These are phyloP conservation scores for Cryptophagus acutangulus DNA, from an alignment of 2,888 invertebrate species.

Conservation along the genomic window DNA sequence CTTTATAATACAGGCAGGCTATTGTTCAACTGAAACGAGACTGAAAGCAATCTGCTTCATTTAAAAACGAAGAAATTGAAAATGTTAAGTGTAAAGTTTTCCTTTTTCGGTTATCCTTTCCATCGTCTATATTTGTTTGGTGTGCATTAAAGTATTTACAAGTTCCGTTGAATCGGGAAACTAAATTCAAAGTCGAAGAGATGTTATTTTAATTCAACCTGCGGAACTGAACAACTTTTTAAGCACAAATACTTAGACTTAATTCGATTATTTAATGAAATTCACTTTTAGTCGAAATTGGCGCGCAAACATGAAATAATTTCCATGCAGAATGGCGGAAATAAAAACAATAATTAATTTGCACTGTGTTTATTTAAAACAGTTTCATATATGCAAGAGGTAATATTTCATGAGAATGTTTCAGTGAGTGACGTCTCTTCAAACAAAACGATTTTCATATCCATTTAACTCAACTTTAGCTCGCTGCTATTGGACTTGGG, in stretches of 20 bases:
- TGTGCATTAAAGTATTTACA: slow-evolving; percentile 12
- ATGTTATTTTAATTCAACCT: slow-evolving; percentile 15
- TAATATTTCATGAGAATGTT: background rate
- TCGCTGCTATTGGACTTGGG: too few species aligned
- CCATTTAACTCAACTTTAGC: slow-evolving; percentile 1
- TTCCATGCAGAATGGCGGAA: too few species aligned
- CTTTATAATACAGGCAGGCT: slow-evolving; percentile 10
- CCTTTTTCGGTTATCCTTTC: slow-evolving; percentile 14
- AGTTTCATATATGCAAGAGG: too few species aligned
- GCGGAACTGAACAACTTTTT: slow-evolving; percentile 2
- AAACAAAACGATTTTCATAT: background rate
- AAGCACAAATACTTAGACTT: too few species aligned
- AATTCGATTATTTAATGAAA: too few species aligned
- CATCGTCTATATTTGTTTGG: slow-evolving; percentile 15
- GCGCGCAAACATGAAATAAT: too few species aligned
- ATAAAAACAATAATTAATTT: too few species aligned
- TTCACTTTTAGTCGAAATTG: slow-evolving; percentile 11
- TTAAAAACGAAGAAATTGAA: slow-evolving; percentile 15
- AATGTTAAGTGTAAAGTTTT: slow-evolving; percentile 16
- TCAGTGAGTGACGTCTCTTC: background rate
- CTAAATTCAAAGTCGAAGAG: slow-evolving; percentile 16
- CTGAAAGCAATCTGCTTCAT: slow-evolving; percentile 14
- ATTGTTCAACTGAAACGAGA: slow-evolving; percentile 11
- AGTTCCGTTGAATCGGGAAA: slow-evolving; percentile 14
- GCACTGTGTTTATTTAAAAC: too few species aligned